Conservation (phyloP, 2,888 invertebrate species). For the Pachycephus smyrnensis region DNA sequence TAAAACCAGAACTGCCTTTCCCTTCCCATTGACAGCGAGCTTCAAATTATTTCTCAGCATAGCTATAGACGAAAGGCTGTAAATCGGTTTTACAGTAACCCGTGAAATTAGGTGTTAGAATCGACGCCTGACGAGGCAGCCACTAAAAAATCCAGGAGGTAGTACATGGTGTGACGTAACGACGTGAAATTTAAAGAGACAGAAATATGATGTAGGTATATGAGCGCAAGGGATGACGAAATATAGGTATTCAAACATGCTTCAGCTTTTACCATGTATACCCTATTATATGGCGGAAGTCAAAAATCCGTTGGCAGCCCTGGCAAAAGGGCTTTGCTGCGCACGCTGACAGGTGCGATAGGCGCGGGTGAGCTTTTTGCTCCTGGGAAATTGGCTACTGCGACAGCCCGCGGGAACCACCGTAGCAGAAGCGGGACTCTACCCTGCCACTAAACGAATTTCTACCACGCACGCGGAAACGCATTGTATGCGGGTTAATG, state of each 20-base stretch:
- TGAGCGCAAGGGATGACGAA: background rate
- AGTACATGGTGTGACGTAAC: background rate
- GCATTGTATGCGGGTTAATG: slow-evolving; percentile 35
- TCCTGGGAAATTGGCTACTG: slow-evolving; percentile 25
- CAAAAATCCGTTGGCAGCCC: background rate
- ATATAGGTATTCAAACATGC: background rate
- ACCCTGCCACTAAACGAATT: background rate
- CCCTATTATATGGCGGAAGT: background rate
- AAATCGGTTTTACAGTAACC: slow-evolving; percentile 31
- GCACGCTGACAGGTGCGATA: background rate
- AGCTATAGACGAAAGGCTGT: slow-evolving; percentile 13
- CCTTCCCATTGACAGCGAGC: slow-evolving; percentile 11
- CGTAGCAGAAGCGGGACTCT: background rate
- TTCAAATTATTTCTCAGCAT: slow-evolving; percentile 24
- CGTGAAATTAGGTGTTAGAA: slow-evolving; percentile 28
- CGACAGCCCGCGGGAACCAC: background rate
- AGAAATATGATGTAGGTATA: background rate
- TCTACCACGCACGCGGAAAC: background rate
- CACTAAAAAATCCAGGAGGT: background rate
- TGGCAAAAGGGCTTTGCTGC: background rate
- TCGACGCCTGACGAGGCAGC: slow-evolving; percentile 13
- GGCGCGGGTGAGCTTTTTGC: background rate
- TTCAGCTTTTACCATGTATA: background rate
- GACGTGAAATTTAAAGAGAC: background rate
- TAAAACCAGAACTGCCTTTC: slow-evolving; percentile 33